These are phyloP conservation scores for Linepithema humile DNA, from an alignment of 1,140 invertebrate genomes.

Conservation along the genomic window DNA sequence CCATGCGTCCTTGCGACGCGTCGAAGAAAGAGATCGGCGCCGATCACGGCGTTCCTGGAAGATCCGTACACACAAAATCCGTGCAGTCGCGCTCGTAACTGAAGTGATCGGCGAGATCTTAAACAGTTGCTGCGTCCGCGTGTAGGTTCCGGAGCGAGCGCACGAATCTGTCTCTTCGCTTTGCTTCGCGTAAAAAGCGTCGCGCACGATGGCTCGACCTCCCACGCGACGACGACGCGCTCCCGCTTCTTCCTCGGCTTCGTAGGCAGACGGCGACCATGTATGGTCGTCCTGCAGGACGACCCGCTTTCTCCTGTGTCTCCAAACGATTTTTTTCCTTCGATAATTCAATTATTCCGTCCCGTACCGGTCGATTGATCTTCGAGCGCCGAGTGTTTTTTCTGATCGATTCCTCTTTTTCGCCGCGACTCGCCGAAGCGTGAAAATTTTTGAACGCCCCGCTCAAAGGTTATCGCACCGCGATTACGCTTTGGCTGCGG, in stretches of 20 bases:
- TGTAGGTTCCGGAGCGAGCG: constrained; percentile 44
- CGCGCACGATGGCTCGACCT: constrained; percentile 56
- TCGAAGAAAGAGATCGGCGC: neutral
- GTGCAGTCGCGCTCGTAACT: neutral
- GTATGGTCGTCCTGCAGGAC: constrained; percentile 59
- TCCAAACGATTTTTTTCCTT: neutral
- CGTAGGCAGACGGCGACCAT: constrained; percentile 62
- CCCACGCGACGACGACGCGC: constrained; percentile 63
- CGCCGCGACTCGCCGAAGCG: neutral
- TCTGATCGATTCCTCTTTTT: neutral
- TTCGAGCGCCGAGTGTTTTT: constrained; percentile 1
- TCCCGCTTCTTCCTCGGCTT: constrained; percentile 45
- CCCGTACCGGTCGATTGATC: constrained; percentile 10
- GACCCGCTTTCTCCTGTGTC: too few species aligned
- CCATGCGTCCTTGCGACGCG: constrained; percentile 8
- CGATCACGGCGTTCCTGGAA: neutral
- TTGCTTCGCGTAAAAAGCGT: constrained; percentile 56
- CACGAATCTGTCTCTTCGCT: constrained; percentile 55
- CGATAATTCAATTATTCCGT: constrained; percentile 69
- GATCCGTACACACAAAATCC: neutral
- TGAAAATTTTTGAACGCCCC: constrained; percentile 15
- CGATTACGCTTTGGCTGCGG: neutral
- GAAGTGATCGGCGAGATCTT: neutral
- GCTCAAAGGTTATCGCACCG: neutral
- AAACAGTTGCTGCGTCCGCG: constrained; percentile 31